A percentile compares a stretch with the other conserved stretches of the same genome.
Conservation (phyloP, 2,888 invertebrate genomes). For the Hirtodrosophila confusa region DNA sequence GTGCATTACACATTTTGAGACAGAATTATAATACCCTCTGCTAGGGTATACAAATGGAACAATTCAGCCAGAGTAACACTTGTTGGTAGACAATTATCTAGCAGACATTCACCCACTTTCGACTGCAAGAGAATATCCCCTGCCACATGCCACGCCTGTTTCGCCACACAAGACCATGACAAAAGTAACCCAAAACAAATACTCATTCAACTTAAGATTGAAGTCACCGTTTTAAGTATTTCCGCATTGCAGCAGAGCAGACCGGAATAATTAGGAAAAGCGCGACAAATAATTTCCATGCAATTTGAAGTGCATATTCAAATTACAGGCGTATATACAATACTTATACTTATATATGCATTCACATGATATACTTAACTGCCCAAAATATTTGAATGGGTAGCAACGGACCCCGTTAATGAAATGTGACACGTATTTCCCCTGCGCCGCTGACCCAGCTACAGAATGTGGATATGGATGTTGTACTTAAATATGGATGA, state of each 20-base stretch:
- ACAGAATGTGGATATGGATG: constrained; percentile 24
- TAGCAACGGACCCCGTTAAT: constrained; percentile 60
- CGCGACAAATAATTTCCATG: constrained; percentile 67
- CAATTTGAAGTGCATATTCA: constrained; percentile 76
- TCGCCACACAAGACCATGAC: constrained; percentile 32
- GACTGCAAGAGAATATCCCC: background rate
- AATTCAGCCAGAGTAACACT: too few species aligned
- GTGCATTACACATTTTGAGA: too few species aligned
- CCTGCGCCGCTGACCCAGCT: constrained; percentile 49
- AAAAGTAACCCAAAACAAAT: constrained; percentile 61
- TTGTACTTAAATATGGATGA: constrained; percentile 19
- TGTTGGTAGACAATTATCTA: too few species aligned
- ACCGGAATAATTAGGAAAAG: constrained; percentile 61
- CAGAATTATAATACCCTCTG: too few species aligned
- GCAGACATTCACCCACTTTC: too few species aligned
- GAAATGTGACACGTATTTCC: constrained; percentile 76
- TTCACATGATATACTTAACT: constrained; percentile 44
- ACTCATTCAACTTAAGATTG: constrained; percentile 30
- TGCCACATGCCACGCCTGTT: constrained; percentile 28
- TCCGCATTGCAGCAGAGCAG: constrained; percentile 49
- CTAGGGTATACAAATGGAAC: too few species aligned
- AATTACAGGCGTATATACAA: constrained; percentile 59
- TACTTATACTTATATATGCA: constrained; percentile 2
- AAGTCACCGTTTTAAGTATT: constrained; percentile 51
- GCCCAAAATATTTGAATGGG: constrained; percentile 60